A percentile compares a stretch with the other conserved stretches of the same genome.
These are phyloP conservation scores for Sylvilagus floridanus DNA, from an alignment of 2,797 vertebrate species.

Conservation along the genomic window DNA sequence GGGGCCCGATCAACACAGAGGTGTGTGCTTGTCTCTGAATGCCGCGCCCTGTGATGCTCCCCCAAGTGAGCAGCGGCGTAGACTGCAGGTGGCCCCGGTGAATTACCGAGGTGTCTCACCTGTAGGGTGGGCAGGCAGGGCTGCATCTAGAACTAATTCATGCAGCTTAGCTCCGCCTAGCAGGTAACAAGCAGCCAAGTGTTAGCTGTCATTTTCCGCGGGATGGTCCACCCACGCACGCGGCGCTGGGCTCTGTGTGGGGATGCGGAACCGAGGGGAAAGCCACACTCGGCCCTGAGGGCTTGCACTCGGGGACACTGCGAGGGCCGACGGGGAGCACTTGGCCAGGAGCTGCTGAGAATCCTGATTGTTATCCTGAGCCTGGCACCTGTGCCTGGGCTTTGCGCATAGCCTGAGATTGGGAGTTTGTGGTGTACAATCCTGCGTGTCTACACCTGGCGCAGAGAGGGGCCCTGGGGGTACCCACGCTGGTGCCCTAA, in stretches of 20 bases:
- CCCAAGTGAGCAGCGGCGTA: no score
- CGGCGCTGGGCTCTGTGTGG: neutral
- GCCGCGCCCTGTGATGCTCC: no score
- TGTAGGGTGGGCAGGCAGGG: fast-evolving
- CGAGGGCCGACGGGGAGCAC: fast-evolving
- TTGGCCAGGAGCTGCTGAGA: neutral
- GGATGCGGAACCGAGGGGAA: neutral
- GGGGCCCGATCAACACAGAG: no score
- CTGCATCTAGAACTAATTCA: neutral
- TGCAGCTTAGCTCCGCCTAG: neutral
- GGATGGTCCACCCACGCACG: slow-evolving; percentile 22
- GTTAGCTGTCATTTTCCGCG: neutral
- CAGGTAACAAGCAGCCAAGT: neutral
- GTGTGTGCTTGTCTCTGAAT: no score
- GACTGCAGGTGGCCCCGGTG: no score
- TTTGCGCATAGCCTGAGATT: neutral
- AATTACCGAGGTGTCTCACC: neutral
- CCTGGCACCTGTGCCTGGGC: no score
- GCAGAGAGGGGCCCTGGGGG: neutral
- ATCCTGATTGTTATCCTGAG: slow-evolving; percentile 13
- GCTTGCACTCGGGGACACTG: neutral
- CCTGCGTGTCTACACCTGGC: neutral
- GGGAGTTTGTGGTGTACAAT: neutral
- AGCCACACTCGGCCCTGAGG: no score
- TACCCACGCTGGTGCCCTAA: neutral